These are phyloP conservation scores for Pyxicephalus adspersus DNA, from an alignment of 2,113 vertebrate species.

Conservation along the genomic window DNA sequence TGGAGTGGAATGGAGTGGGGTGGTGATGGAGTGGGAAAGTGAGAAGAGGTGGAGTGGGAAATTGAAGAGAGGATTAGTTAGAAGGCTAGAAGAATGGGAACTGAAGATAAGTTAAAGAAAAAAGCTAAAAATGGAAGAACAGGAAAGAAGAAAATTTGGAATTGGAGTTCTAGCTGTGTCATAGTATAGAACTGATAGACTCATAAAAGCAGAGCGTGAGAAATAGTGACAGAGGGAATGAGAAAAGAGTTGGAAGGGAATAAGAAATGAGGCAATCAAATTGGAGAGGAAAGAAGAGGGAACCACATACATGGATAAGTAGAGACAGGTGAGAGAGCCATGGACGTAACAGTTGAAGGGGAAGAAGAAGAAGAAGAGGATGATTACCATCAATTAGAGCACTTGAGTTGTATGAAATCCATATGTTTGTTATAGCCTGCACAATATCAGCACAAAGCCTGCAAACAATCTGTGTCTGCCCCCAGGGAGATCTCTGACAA, in stretches of 20 bases:
- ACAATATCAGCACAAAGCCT: constrained; percentile 22
- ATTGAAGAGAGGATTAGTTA: no score
- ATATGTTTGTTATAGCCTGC: constrained; percentile 12
- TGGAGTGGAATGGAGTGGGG: no score
- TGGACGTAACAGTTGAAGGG: not conserved
- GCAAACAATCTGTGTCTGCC: constrained; percentile 13
- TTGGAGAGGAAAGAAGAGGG: not conserved
- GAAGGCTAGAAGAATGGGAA: no score
- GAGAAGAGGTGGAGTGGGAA: no score
- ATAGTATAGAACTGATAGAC: no score
- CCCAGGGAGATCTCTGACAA: not conserved
- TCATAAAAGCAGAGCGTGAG: not conserved
- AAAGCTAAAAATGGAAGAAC: not conserved
- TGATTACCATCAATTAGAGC: constrained; percentile 6
- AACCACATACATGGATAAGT: not conserved
- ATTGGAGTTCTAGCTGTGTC: not conserved
- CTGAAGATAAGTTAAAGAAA: no score
- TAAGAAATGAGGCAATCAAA: not conserved
- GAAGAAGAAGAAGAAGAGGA: not conserved
- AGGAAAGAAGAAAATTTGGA: not conserved
- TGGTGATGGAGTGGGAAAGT: no score
- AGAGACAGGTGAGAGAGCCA: constrained; percentile 13
- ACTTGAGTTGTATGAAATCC: not conserved
- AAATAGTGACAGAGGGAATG: not conserved
- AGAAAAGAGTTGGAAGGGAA: not conserved